Evolutionary conservation across 1,140 invertebrate genomes (phyloP).

Genomic region (Pentalonia nigronervosa): DNA sequence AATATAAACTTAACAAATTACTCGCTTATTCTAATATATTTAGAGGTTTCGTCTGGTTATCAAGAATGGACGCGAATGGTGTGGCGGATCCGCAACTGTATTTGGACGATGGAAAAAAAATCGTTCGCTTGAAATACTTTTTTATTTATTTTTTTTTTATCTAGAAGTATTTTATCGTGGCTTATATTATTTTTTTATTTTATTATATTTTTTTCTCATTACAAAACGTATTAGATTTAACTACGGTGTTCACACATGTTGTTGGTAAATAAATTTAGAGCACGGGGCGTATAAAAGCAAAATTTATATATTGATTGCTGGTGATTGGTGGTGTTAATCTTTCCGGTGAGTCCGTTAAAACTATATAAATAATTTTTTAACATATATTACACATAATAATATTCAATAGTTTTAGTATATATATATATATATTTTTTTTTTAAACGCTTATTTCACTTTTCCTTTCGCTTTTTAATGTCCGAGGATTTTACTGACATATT

Average conservation of each 20-base stretch:
- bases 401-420: neutral
- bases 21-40: constrained; percentile 35
- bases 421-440: neutral
- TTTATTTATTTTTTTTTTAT: constrained; percentile 3
- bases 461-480: constrained; percentile 25
- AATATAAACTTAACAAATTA: constrained; percentile 6
- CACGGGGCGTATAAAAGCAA: constrained; percentile 57
- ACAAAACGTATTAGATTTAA: constrained; percentile 39
- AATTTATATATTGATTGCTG: constrained; percentile 55
- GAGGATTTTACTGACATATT: neutral
- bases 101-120: constrained; percentile 7
- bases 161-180: constrained; percentile 16
- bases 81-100: neutral
- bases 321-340: constrained; percentile 56
- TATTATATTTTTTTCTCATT: constrained; percentile 9
- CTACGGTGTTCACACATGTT: constrained; percentile 44
- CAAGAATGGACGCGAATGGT: neutral
- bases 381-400: constrained; percentile 34
- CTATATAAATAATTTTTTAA: constrained; percentile 49
- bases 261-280: constrained; percentile 50
- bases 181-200: constrained; percentile 34
- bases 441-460: constrained; percentile 38
- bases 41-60: constrained; percentile 2
- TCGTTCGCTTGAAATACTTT: constrained; percentile 14
- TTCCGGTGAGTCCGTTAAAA: constrained; percentile 55